Evolutionary conservation across 2,797 vertebrate species (phyloP), one percentile per base, ranked within the genome.

Genomic region (Fistularia commersonii): DNA sequence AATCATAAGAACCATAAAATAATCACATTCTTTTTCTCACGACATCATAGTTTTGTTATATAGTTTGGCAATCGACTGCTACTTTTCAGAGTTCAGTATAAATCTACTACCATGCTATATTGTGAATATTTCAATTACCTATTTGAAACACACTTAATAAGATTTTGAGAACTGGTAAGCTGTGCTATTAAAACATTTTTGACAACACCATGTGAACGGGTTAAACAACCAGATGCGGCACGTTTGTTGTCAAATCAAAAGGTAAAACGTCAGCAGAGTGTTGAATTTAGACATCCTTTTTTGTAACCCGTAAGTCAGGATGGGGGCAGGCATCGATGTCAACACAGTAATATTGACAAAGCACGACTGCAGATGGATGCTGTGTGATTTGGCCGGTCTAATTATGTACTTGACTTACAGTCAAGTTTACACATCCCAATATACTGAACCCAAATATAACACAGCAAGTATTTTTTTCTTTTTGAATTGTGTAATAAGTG

Each of bases 321-420:
- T 23, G 23, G 23, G 41, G 14, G 12, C 3, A 41, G 11, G 14
- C 40, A 12, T 7, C 6, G 13, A 7, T 40, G 13, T 12, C 11
- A 7, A 7, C 8, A n/a, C 39, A 6, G 7, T n/a, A 6, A 7
- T 40, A n/a, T 10, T 9, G 39, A 40, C 39, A 39, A 39, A 11
- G 11, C 11, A 6, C 4, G 8, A 40, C 39, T 23, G 23, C 23
- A 23, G 23, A 23, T 12, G 12, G 40, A 11, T 13, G 40, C 40
- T 41, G 23, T 23, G 23, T 23, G 23, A 23, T 23, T 23, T 23
- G 23, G 23, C 23, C 23, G 23, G 23, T 2, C 23, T 23, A 23
- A 23, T 23, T 23, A 60, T 23, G 0, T 0, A 11, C 8, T 34
- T 35, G 8, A 61, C 64, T 73, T 80, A 2, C 23, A 2, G 23